Conservation (phyloP, 1,140 invertebrate genomes). For the Liolophura sinensis region DNA sequence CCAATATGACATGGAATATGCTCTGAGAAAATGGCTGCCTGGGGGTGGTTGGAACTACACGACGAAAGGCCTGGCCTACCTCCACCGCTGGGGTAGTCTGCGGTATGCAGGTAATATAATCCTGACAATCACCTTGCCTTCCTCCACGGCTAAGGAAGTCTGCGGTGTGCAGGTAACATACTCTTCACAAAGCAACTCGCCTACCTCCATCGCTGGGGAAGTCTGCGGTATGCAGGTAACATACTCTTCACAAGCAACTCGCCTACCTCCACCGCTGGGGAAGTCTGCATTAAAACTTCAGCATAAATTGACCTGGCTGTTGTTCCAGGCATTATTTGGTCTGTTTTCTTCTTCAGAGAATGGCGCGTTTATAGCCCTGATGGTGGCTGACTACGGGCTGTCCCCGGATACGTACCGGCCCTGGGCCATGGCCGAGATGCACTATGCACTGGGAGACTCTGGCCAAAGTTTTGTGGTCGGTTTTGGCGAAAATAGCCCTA, state of each 20-base stretch:
- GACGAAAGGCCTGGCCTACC: slow-evolving; percentile 14
- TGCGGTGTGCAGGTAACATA: no score
- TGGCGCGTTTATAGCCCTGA: slow-evolving; percentile 11
- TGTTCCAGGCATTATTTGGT: not conserved
- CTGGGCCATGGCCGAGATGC: slow-evolving; percentile 65
- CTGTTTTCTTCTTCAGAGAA: slow-evolving; percentile 6
- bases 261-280: not conserved
- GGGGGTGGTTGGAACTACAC: slow-evolving; percentile 12
- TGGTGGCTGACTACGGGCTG: slow-evolving; percentile 13
- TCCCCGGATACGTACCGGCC: slow-evolving; percentile 39
- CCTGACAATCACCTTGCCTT: not conserved
- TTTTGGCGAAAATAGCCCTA: slow-evolving; percentile 65
- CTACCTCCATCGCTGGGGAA: slow-evolving; percentile 14
- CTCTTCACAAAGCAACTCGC: slow-evolving; percentile 24
- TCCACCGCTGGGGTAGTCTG: slow-evolving; percentile 15
- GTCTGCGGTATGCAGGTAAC: slow-evolving; percentile 16
- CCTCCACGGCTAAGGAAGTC: not conserved
- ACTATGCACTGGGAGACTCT: slow-evolving; percentile 65
- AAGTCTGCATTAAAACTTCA: not conserved
- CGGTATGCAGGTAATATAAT: slow-evolving; percentile 14
- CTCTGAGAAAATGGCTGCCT: slow-evolving; percentile 13
- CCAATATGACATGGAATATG: slow-evolving; percentile 1
- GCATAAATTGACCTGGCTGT: not conserved
- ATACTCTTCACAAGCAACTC: not conserved
- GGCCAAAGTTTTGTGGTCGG: slow-evolving; percentile 68